Evolutionary conservation across 2,797 vertebrate species (phyloP), one percentile per base, ranked within the genome.

Genomic region (Mustela erminea): DNA sequence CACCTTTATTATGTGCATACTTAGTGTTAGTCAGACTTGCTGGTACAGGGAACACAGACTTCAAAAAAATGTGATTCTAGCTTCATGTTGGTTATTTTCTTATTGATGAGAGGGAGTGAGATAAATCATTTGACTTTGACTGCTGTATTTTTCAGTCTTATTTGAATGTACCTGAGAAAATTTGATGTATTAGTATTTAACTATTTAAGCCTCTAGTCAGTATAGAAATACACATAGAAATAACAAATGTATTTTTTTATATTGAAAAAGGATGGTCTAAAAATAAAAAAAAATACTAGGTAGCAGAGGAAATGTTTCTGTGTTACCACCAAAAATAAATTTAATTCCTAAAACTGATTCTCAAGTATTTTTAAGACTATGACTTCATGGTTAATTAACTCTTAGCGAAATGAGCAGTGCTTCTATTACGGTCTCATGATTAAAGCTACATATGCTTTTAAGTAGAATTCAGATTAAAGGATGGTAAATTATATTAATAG

Each of bases 391-490:
- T 87, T 91, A 41, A 62, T 66, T 80, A 86, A 64, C 41, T 94
- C 66, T 94, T 56, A 58, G 49, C 60, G 64, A 90, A 86, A 68
- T 74, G 88, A 54, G 27, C 49, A 35, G 11, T 60, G 38, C 38
- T 68, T 94, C 72, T n/a, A 23, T 62, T 81, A n/a, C 38, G 25
- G 75, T 75, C 56, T 70, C 35, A 64, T 64, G 74, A 60, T 82
- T 91, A 87, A 81, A 81, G 29, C 13, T 60, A 0, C 64, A 17
- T n/a, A 20, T 88, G 5, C 27, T 75, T 94, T 87, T 81, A 64
- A 60, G 9, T 70, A 85, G 20, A 95, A 81, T 90, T 81, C 77
- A 90, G 52, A 94, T 46, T 85, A 46, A 84, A 93, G 25, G n/a
- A 32, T 20, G 35, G 10, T 38, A 60, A 70, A 11, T 84, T 86